phyloP scores from a whole-genome alignment of 2,797 vertebrate species.

The Vireo griseus region DNA sequence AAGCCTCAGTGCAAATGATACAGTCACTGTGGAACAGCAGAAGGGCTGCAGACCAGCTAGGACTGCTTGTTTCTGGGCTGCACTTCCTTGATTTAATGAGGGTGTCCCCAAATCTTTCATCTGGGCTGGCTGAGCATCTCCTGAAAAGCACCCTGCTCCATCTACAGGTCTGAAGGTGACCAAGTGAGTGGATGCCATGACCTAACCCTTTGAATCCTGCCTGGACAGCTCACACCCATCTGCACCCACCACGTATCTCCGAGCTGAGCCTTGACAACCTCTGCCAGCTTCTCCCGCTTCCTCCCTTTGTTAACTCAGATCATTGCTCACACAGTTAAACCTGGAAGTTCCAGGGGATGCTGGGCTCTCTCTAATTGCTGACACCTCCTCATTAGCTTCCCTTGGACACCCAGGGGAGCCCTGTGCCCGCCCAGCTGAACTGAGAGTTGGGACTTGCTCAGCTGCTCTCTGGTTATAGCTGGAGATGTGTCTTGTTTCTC shows the following conservation, averaged over 20 bases:
- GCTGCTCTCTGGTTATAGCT: neutral
- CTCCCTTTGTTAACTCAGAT: neutral
- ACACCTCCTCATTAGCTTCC: conserved; percentile 5
- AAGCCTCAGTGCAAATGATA: neutral
- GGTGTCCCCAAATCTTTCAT: neutral
- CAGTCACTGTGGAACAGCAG: neutral
- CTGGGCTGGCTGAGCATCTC: neutral
- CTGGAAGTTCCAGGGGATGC: neutral
- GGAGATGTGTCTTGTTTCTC: neutral
- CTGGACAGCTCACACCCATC: neutral
- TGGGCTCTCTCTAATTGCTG: neutral
- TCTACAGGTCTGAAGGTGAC: neutral
- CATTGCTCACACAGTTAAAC: neutral
- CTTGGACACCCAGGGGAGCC: neutral
- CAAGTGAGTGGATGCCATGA: neutral
- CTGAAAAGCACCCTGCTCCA: neutral
- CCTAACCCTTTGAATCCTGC: neutral
- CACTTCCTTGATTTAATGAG: neutral
- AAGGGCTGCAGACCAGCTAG: neutral
- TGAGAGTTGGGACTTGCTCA: neutral
- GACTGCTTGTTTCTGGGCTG: neutral
- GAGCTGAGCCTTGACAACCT: neutral
- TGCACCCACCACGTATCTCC: fast-evolving
- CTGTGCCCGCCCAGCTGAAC: neutral
- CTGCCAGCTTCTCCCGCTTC: neutral